Evolutionary conservation across 2,113 vertebrate genomes (phyloP), one percentile per base, ranked within the genome.

Genomic region (Polypterus senegalus): DNA sequence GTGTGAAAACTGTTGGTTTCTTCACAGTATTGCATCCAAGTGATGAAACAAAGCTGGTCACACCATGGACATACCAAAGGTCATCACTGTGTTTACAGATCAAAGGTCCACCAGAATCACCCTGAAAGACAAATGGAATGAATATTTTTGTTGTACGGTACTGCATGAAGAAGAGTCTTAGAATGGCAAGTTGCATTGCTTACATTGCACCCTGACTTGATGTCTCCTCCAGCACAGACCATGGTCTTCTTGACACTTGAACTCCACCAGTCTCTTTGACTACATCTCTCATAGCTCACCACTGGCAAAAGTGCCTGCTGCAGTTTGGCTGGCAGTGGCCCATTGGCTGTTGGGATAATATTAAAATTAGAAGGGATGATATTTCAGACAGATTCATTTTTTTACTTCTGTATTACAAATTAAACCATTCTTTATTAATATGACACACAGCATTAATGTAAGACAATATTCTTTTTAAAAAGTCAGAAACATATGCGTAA

Each of bases 281-380:
- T 76, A 69, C 75, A 77, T 47, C 71, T 52, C 1, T 58, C 66
- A 70, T 76, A 57, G 49, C 69, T 66, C 56, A 79, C 75, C 59
- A 77, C 71, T 1, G 77, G 77, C 46, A 79, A 70, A 56, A 69
- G 9, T 47, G 74, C 75, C 75, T 79, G 74, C 73, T 81, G 75
- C 65, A 81, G 69, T 46, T 49, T 64, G 1, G 54, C 47, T 49
- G 70, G 54, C 0, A 62, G n/a, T 7, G 60, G 67, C n/a, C 70
- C 70, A 0, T 48, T 54, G 4, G 27, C 67, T 64, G 6, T 44
- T 5, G 8, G 7, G 3, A 9, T 7, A 46, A 46, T 54, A 49
- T 27, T 27, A 27, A 27, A 27, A 27, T 27, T 27, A 27, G 27
- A 27, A 27, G 27, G 27, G 27, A 27, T 27, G 27, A 27, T 27